phyloP scores from a whole-genome alignment of 2,888 invertebrate species.

The Calliopum simillimum region DNA sequence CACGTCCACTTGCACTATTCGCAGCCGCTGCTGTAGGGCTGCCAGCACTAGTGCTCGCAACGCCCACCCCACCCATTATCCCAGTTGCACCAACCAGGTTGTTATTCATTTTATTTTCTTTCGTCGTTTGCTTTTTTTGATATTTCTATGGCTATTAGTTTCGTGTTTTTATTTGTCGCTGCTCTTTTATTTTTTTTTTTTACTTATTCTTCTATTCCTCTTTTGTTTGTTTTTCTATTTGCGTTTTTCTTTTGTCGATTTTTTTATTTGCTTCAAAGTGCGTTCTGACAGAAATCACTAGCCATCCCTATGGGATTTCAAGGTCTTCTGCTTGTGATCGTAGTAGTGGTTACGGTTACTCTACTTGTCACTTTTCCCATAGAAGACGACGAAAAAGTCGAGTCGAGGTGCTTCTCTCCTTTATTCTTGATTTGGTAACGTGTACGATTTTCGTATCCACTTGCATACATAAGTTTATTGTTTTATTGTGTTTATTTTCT shows the following conservation, averaged over 20 bases:
- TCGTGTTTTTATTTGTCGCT: constrained; percentile 6
- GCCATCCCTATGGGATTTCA: constrained; percentile 47
- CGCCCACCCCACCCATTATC: not conserved
- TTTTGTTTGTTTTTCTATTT: constrained; percentile 28
- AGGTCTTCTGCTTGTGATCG: constrained; percentile 45
- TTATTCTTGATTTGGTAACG: constrained; percentile 23
- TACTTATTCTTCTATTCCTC: constrained; percentile 21
- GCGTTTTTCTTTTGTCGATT: constrained; percentile 28
- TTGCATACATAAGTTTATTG: not conserved
- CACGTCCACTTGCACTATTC: constrained; percentile 72
- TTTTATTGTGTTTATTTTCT: not conserved
- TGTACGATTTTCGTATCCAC: constrained; percentile 2
- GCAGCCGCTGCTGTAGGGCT: not conserved
- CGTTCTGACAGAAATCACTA: constrained; percentile 41
- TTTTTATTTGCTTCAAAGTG: constrained; percentile 27
- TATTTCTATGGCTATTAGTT: constrained; percentile 25
- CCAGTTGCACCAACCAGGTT: not conserved
- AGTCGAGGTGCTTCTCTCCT: constrained; percentile 30
- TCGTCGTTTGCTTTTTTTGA: constrained; percentile 24
- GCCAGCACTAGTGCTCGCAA: constrained; percentile 17
- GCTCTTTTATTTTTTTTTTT: constrained; percentile 32
- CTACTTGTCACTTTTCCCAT: constrained; percentile 28
- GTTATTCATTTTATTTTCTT: constrained; percentile 18
- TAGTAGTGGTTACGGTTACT: constrained; percentile 29
- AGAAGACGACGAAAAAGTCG: constrained; percentile 19